Percentiles rank a stretch among this genome's conserved stretches.
phyloP scores from a whole-genome alignment of 2,113 vertebrate genomes.

The Australoheros scitulus region DNA sequence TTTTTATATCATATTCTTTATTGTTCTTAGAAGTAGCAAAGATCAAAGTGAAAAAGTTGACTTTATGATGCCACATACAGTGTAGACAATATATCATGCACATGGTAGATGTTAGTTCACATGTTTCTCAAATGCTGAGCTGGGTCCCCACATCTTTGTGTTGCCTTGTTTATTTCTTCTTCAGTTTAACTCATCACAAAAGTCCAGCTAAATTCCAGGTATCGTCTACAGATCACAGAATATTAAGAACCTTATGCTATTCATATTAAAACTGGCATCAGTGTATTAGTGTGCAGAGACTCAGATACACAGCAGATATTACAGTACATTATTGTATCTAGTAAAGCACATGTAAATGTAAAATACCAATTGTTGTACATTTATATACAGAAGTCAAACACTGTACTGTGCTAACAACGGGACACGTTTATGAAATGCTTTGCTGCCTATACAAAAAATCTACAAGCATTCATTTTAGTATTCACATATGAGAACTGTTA shows the following conservation, averaged over 20 bases:
- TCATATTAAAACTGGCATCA: conserved; percentile 14
- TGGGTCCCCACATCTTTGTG: background rate
- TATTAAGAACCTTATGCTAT: background rate
- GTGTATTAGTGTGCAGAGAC: conserved; percentile 9
- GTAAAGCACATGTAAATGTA: conserved; percentile 48
- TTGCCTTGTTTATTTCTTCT: background rate
- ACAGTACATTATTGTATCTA: conserved; percentile 43
- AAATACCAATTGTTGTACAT: conserved; percentile 56
- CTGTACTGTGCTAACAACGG: conserved; percentile 39
- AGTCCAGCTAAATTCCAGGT: background rate
- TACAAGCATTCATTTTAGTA: conserved; percentile 63
- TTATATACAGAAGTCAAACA: conserved; percentile 62
- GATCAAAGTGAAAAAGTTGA: conserved; percentile 65
- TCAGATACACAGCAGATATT: conserved; percentile 49
- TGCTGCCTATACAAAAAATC: conserved; percentile 71
- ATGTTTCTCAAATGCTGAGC: background rate
- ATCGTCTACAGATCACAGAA: background rate
- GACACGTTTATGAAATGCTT: conserved; percentile 53
- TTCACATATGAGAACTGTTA: conserved; percentile 57
- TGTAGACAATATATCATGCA: conserved; percentile 67
- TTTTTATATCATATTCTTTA: conserved; percentile 65
- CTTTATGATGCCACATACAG: conserved; percentile 56
- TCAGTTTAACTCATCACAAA: background rate
- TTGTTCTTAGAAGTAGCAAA: conserved; percentile 72
- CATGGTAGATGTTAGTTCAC: conserved; percentile 13